phyloP scores from a whole-genome alignment of 2,113 vertebrate species.

The Platichthys stellatus region DNA sequence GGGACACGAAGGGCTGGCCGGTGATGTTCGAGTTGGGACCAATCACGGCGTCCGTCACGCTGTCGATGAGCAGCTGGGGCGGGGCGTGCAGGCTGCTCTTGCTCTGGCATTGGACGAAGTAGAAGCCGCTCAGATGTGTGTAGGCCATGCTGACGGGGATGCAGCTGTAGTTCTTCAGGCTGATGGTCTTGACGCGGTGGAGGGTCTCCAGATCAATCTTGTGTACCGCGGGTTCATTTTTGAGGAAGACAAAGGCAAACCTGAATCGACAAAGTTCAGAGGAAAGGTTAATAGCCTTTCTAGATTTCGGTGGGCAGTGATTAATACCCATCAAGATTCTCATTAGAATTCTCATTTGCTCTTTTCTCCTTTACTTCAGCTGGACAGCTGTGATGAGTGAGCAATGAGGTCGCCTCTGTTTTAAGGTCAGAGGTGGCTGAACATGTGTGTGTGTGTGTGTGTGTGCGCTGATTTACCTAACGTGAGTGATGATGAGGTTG shows the following conservation, averaged over 20 bases:
- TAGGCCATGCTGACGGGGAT: slow-evolving; percentile 89
- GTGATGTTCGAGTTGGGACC: slow-evolving; percentile 83
- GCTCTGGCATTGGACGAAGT: slow-evolving; percentile 87
- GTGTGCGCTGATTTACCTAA: slow-evolving; percentile 84
- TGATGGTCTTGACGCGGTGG: slow-evolving; percentile 88
- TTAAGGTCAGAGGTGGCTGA: slow-evolving; percentile 38
- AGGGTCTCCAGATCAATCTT: slow-evolving; percentile 97
- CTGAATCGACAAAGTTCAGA: slow-evolving; percentile 77
- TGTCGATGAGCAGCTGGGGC: slow-evolving; percentile 90
- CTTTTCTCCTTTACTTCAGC: slow-evolving; percentile 53
- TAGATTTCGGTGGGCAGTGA: slow-evolving; percentile 21
- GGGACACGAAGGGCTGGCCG: slow-evolving; percentile 85
- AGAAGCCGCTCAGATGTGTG: slow-evolving; percentile 92
- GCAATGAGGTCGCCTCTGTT: slow-evolving; percentile 20
- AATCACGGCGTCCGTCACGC: slow-evolving; percentile 88
- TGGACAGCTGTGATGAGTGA: slow-evolving; percentile 34
- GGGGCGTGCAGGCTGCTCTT: background rate
- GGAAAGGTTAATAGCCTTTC: slow-evolving; percentile 74
- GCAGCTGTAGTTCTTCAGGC: slow-evolving; percentile 85
- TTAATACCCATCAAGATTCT: slow-evolving; percentile 62
- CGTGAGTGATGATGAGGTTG: slow-evolving; percentile 97
- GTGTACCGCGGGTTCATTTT: slow-evolving; percentile 83
- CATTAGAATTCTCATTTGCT: slow-evolving; percentile 74
- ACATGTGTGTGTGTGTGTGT: slow-evolving; percentile 17
- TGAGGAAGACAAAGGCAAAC: slow-evolving; percentile 95